These are phyloP conservation scores for Saccostrea glomerata DNA, from an alignment of 1,140 invertebrate genomes.

Conservation along the genomic window DNA sequence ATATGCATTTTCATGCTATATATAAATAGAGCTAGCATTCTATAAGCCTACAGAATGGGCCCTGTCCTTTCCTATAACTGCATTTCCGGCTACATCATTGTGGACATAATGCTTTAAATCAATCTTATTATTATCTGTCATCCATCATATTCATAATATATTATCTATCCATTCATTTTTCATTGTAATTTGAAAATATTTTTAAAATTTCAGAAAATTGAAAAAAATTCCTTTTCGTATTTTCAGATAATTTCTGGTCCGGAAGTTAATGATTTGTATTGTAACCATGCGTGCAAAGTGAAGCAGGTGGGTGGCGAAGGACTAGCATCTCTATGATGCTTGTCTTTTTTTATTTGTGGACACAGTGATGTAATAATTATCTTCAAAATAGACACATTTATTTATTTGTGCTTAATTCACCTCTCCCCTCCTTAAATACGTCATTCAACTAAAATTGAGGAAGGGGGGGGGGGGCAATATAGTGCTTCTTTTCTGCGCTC, in stretches of 20 bases:
- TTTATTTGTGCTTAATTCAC: not conserved
- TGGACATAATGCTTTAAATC: not conserved
- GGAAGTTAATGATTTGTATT: conserved; percentile 17
- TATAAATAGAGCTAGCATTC: too few species aligned
- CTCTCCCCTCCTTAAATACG: not conserved
- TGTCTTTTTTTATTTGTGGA: not conserved
- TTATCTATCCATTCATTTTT: too few species aligned
- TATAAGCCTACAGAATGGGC: too few species aligned
- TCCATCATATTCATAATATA: conserved; percentile 11
- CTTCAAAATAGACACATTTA: not conserved
- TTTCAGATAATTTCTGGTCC: conserved; percentile 18
- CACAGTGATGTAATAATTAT: conserved; percentile 14
- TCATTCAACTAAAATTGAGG: not conserved
- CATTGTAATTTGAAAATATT: too few species aligned
- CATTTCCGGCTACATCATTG: not conserved
- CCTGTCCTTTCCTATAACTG: too few species aligned
- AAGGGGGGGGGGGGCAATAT: too few species aligned
- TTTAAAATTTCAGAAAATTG: not conserved
- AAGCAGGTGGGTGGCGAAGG: not conserved
- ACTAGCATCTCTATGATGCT: not conserved
- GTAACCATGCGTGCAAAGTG: conserved; percentile 30
- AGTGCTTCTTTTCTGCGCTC: too few species aligned
- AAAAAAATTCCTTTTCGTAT: not conserved
- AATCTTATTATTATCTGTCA: not conserved
- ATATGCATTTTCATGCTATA: too few species aligned